Conservation (phyloP, 2,888 invertebrate genomes). For the Ophion slaviceki region DNA sequence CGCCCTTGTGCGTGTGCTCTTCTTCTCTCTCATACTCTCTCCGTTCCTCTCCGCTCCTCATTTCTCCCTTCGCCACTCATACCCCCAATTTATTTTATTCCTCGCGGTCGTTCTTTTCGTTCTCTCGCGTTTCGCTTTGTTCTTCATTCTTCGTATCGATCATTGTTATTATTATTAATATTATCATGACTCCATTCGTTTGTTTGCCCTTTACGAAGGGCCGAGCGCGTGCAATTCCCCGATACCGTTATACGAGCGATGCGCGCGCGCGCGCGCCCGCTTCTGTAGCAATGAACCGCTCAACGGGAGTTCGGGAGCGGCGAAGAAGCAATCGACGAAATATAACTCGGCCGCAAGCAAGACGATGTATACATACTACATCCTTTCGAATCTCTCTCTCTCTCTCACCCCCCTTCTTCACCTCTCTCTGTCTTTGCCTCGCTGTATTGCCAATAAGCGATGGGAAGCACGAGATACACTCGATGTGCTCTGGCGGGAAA, state of each 20-base stretch:
- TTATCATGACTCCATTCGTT: slow-evolving; percentile 8
- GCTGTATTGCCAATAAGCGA: slow-evolving; percentile 50
- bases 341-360: slow-evolving; percentile 57
- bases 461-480: slow-evolving; percentile 53
- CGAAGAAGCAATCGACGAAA: slow-evolving; percentile 61
- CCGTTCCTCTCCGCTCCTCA: background rate
- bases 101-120: no score
- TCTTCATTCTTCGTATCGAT: background rate
- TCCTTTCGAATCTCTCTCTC: slow-evolving; percentile 28
- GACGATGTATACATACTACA: slow-evolving; percentile 43
- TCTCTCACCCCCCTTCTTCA: background rate
- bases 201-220: slow-evolving; percentile 50
- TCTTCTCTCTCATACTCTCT: background rate
- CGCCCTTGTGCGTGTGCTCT: background rate
- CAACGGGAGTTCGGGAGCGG: slow-evolving; percentile 61
- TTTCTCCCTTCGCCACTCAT: background rate
- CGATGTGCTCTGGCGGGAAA: slow-evolving; percentile 55
- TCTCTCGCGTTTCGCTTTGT: no score
- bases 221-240: slow-evolving; percentile 51
- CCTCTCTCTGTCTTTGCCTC: slow-evolving; percentile 6
- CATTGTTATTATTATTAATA: background rate
- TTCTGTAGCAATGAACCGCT: slow-evolving; percentile 54
- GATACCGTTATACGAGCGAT: slow-evolving; percentile 59
- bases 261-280: slow-evolving; percentile 32
- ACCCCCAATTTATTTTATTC: slow-evolving; percentile 12